Percentiles rank a stretch among this genome's conserved stretches.
These are phyloP conservation scores for Magallana angulata DNA, from an alignment of 1,140 invertebrate species.

Conservation along the genomic window DNA sequence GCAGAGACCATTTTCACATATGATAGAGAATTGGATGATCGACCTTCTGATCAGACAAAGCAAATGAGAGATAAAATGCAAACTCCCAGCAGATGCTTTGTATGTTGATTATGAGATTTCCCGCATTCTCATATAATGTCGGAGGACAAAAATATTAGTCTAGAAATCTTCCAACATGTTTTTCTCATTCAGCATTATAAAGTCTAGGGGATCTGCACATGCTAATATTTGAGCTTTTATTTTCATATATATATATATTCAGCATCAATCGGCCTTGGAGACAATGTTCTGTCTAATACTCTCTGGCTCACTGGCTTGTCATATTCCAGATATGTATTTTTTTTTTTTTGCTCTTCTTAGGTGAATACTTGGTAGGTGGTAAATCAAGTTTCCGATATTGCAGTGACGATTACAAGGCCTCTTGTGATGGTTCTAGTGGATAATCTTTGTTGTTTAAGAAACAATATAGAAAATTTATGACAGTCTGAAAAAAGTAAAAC, in stretches of 20 bases:
- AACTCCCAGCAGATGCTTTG: not conserved
- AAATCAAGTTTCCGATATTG: not conserved
- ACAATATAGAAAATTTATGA: not conserved
- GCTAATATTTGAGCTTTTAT: not conserved
- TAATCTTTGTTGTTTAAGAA: not conserved
- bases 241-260: not conserved
- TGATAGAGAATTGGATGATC: not conserved
- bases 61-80: not conserved
- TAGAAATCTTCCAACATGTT: conserved; percentile 9
- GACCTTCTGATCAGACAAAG: not conserved
- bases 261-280: not conserved
- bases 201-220: not conserved
- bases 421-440: not conserved
- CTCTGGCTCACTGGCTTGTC: not conserved
- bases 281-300: not conserved
- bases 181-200: conserved; percentile 1
- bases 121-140: conserved; percentile 3
- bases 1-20: not conserved
- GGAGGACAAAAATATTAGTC: conserved; percentile 24
- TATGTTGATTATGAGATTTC: not conserved
- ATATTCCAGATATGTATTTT: not conserved
- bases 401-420: not conserved
- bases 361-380: not conserved
- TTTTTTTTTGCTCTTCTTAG: not conserved
- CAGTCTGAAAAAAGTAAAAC: no score